phyloP scores from a whole-genome alignment of 2,888 invertebrate genomes.

The Pelosia muscerda region DNA sequence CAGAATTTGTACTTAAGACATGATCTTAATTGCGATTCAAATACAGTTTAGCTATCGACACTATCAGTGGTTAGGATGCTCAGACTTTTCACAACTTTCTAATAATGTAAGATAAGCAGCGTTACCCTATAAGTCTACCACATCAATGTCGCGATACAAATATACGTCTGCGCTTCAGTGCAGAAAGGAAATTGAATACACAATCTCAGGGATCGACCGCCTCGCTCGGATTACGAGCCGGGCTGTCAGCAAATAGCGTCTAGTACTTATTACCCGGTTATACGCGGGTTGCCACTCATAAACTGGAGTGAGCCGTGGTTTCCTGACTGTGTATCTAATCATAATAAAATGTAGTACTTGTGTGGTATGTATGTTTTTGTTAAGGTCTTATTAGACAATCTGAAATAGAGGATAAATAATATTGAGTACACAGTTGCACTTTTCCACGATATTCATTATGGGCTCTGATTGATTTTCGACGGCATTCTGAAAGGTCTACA shows the following conservation, averaged over 20 bases:
- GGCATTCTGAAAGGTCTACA: too few relatives aligned
- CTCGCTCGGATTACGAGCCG: conserved; percentile 47
- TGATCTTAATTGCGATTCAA: too few relatives aligned
- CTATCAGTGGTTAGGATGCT: too few relatives aligned
- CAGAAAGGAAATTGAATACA: conserved; percentile 70
- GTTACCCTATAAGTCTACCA: conserved; percentile 25
- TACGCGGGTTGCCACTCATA: conserved; percentile 9
- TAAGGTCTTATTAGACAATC: too few relatives aligned
- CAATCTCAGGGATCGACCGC: conserved; percentile 65
- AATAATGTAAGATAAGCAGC: background rate
- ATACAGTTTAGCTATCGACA: too few relatives aligned
- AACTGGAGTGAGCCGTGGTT: background rate
- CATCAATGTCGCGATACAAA: conserved; percentile 52
- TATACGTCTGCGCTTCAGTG: conserved; percentile 57
- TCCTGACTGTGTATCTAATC: background rate
- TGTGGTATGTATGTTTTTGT: background rate
- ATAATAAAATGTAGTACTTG: conserved; percentile 5
- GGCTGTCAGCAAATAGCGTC: conserved; percentile 35
- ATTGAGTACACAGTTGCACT: too few relatives aligned
- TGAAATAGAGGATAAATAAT: too few relatives aligned
- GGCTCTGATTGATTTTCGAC: too few relatives aligned
- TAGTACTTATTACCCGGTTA: conserved; percentile 15
- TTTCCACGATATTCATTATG: too few relatives aligned
- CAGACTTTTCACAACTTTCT: too few relatives aligned
- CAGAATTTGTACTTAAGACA: too few relatives aligned